These are phyloP conservation scores for Cryptotis parvus DNA, from an alignment of 2,113 vertebrate species.

Conservation along the genomic window DNA sequence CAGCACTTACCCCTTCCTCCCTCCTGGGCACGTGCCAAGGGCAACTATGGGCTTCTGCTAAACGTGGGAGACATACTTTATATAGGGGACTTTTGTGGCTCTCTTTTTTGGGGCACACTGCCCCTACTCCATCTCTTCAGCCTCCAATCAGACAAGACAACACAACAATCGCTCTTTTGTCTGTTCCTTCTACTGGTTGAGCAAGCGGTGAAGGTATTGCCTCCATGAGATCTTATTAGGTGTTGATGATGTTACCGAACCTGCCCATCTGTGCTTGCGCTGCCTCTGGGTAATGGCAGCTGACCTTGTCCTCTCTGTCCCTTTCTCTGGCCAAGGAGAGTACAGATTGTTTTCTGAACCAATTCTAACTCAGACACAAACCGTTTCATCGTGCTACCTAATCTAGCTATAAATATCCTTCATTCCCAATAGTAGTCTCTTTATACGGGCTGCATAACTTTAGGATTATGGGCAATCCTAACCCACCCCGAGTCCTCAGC, in stretches of 20 bases:
- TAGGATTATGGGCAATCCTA: constrained; percentile 79
- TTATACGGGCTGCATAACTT: constrained; percentile 82
- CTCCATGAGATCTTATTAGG: constrained; percentile 69
- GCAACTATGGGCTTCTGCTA: constrained; percentile 66
- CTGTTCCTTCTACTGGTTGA: constrained; percentile 73
- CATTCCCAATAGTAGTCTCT: constrained; percentile 88
- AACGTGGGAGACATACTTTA: constrained; percentile 66
- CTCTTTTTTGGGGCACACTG: background rate
- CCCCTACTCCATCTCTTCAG: background rate
- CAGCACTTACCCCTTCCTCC: background rate
- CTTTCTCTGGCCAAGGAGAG: constrained; percentile 81
- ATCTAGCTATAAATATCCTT: constrained; percentile 89
- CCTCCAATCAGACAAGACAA: constrained; percentile 72
- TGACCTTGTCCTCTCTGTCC: constrained; percentile 72
- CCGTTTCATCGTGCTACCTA: constrained; percentile 83
- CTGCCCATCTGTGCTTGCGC: constrained; percentile 65
- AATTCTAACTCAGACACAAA: constrained; percentile 77
- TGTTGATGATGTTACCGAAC: constrained; percentile 76
- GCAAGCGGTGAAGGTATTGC: constrained; percentile 72
- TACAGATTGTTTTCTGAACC: constrained; percentile 80
- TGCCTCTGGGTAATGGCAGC: constrained; percentile 70
- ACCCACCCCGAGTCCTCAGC: constrained; percentile 73
- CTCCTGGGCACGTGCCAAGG: constrained; percentile 71
- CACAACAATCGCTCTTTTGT: constrained; percentile 61
- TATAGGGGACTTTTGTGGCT: background rate